Conservation (phyloP, 2,888 invertebrate species). For the Allacma fusca region DNA sequence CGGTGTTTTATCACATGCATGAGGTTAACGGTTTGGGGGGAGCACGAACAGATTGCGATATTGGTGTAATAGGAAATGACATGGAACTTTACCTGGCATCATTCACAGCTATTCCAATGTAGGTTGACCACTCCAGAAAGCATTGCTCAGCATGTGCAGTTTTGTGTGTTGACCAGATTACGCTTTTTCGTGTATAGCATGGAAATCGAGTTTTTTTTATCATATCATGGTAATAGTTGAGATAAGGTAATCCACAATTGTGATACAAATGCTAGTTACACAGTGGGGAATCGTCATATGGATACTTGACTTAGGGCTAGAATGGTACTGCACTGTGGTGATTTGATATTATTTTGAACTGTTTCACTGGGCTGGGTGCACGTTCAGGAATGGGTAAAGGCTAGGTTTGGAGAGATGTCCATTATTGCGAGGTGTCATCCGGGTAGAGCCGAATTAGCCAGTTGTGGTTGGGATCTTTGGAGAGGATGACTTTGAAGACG, state of each 20-base stretch:
- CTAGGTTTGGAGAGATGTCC: too few species aligned
- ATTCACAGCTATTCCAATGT: not conserved
- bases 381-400: too few species aligned
- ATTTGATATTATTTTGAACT: too few species aligned
- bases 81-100: not conserved
- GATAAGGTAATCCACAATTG: slow-evolving; percentile 24
- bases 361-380: too few species aligned
- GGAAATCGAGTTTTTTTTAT: slow-evolving; percentile 28
- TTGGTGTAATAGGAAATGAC: not conserved
- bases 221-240: slow-evolving; percentile 29
- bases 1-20: not conserved
- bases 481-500: too few species aligned
- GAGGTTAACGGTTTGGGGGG: not conserved
- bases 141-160: not conserved
- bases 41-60: not conserved
- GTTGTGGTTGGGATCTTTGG: too few species aligned
- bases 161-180: not conserved
- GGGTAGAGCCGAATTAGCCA: too few species aligned
- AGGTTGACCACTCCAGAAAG: not conserved
- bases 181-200: not conserved
- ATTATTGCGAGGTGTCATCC: too few species aligned
- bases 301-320: not conserved
- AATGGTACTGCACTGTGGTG: not conserved
- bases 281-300: not conserved
- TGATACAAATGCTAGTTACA: slow-evolving; percentile 8